Conservation (phyloP, 2,113 vertebrate species). For the Bubo blakistoni region DNA sequence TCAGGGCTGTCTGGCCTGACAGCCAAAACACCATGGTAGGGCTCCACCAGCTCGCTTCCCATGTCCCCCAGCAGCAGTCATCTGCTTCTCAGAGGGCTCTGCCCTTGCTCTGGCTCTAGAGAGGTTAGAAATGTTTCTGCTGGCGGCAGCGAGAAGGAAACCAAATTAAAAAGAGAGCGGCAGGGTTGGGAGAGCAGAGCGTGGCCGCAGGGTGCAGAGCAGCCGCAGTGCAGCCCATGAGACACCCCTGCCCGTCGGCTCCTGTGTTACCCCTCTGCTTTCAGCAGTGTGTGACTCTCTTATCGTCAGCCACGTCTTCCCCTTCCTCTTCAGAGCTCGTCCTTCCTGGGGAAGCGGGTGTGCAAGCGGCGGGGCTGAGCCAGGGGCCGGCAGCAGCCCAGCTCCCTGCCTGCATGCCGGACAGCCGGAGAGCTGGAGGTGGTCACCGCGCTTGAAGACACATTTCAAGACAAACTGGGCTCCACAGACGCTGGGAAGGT, state of each 20-base stretch:
- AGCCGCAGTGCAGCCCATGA: background rate
- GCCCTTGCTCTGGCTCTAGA: background rate
- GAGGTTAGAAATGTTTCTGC: background rate
- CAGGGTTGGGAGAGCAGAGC: background rate
- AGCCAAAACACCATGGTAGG: background rate
- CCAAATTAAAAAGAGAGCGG: background rate
- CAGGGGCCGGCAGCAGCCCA: background rate
- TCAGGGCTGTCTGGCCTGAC: background rate
- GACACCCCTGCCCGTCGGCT: background rate
- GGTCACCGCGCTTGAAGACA: background rate
- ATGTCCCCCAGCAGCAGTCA: background rate
- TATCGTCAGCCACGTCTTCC: background rate
- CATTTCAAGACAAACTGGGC: background rate
- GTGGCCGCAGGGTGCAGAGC: background rate
- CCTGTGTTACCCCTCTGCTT: background rate
- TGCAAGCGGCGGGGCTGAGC: background rate
- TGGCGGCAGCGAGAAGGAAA: background rate
- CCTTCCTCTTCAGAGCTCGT: background rate
- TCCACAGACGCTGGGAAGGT: background rate
- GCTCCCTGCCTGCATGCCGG: background rate
- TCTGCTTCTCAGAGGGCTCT: background rate
- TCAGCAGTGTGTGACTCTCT: rapidly evolving
- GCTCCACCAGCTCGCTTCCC: background rate
- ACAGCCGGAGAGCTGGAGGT: rapidly evolving
- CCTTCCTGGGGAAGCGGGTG: background rate